Base-by-base conservation (phyloP, 2,888 invertebrate genomes). In the Xestoiulus laeticollis region DNA sequence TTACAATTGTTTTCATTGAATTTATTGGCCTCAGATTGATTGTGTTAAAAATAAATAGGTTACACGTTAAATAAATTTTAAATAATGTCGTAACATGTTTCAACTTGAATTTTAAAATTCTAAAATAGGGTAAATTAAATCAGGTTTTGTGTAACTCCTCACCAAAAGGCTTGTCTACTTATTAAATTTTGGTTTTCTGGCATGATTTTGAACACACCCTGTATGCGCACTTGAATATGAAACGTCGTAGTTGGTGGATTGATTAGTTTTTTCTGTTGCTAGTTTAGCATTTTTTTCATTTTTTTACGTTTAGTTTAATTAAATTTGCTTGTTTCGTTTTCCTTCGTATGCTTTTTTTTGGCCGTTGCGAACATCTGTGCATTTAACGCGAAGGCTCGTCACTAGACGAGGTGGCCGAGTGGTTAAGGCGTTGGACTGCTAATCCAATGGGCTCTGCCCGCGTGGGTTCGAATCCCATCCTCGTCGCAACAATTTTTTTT, bases 371-470 rank as follows among this genome's bases (percentile, higher is more conserved):
- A 19, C n/a, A 6, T 59, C n/a, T n/a, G n/a, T 4, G 14, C 59
- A 4, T 59, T 59, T 6, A 59, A 19, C 1, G n/a, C 14, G 59
- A n/a, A 59, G 59, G 59, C 59, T 59, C 59, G 59, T 59, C 59
- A n/a, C 2, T 59, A 59, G 59, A 59, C 59, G 59, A 59, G 59
- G 59, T 59, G 59, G 59, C 59, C 59, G 59, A 59, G 59, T 59
- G 59, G 59, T 59, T 59, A 59, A 59, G 59, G 59, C 59, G 59
- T 59, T 59, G 59, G 59, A 59, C 59, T 48, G 48, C 48, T 48
- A 48, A 48, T 48, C 48, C 48, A 48, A 48, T 48, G 48, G 48
- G 48, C 48, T 48, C 48, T 48, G 48, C 48, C 48, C 48, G 48
- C 48, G 48, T 48, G 48, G 48, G 48, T 48, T 48, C 59, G 59